These are phyloP conservation scores for Xenentodon cancila DNA, from an alignment of 2,797 vertebrate species.

Conservation along the genomic window DNA sequence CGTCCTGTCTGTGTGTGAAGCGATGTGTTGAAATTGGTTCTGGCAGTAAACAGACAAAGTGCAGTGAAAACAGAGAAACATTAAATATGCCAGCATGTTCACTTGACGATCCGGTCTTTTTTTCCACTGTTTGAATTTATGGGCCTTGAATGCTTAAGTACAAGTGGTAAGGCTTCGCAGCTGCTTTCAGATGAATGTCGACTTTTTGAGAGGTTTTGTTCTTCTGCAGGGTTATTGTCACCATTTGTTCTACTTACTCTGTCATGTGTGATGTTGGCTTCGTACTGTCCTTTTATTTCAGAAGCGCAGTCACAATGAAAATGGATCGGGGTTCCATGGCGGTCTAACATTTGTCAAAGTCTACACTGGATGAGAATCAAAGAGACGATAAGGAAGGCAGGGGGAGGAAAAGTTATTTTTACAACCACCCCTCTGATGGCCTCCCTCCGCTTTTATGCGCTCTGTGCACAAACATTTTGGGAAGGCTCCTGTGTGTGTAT, in stretches of 20 bases:
- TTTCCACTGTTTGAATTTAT: not conserved
- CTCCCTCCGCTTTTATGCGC: conserved; percentile 36
- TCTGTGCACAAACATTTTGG: conserved; percentile 66
- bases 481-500: conserved; percentile 42
- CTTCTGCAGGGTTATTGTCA: not conserved
- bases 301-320: conserved; percentile 34
- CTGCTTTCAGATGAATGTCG: conserved; percentile 10
- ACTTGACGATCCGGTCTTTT: conserved; percentile 27
- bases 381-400: conserved; percentile 30
- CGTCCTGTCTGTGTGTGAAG: conserved; percentile 8
- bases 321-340: conserved; percentile 38
- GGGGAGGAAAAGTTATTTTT: conserved; percentile 68
- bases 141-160: conserved; percentile 17
- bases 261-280: conserved; percentile 19
- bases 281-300: conserved; percentile 22
- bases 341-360: conserved; percentile 48
- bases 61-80: conserved; percentile 46
- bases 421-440: conserved; percentile 33
- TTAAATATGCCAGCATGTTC: conserved; percentile 43
- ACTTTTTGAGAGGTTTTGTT: conserved; percentile 12
- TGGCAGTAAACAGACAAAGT: conserved; percentile 34
- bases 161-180: conserved; percentile 9
- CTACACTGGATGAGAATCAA: conserved; percentile 38
- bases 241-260: conserved; percentile 6
- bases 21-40: conserved; percentile 14